Conservation (phyloP, 1,140 invertebrate genomes). For the Probaryconus sp. region DNA sequence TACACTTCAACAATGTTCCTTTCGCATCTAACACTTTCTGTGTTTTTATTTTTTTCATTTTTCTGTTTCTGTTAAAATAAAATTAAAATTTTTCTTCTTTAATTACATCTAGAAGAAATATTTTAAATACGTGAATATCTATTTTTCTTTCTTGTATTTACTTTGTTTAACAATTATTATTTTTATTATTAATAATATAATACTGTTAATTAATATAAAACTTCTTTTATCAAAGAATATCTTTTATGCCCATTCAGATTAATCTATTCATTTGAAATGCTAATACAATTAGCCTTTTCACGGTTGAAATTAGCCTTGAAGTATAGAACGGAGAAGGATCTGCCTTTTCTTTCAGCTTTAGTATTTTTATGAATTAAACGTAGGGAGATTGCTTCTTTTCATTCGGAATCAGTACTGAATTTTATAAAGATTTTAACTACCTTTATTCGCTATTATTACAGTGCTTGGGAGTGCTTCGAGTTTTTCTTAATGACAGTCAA, state of each 20-base stretch:
- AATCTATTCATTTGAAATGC: constrained; percentile 51
- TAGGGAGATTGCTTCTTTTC: constrained; percentile 60
- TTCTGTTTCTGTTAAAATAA: not conserved
- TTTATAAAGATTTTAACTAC: constrained; percentile 54
- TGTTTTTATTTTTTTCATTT: not conserved
- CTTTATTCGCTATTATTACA: constrained; percentile 47
- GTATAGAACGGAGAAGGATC: constrained; percentile 41
- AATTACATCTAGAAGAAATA: not conserved
- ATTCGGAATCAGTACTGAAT: constrained; percentile 50
- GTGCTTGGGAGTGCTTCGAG: constrained; percentile 18
- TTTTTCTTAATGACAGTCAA: constrained; percentile 39
- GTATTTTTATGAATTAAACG: constrained; percentile 70
- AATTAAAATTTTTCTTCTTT: too few species aligned
- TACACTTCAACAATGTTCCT: constrained; percentile 17
- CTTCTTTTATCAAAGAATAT: constrained; percentile 33
- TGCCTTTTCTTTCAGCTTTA: constrained; percentile 47
- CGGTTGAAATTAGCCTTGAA: constrained; percentile 43
- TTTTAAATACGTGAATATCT: too few species aligned
- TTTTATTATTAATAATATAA: constrained; percentile 13
- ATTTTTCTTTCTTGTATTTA: too few species aligned
- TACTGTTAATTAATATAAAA: too few species aligned
- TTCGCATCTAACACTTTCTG: constrained; percentile 2
- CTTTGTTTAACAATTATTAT: too few species aligned
- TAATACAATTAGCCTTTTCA: constrained; percentile 52
- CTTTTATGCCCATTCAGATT: constrained; percentile 40